These are phyloP conservation scores for Pygmarrhopalites habei DNA, from an alignment of 1,140 invertebrate species.

Conservation along the genomic window DNA sequence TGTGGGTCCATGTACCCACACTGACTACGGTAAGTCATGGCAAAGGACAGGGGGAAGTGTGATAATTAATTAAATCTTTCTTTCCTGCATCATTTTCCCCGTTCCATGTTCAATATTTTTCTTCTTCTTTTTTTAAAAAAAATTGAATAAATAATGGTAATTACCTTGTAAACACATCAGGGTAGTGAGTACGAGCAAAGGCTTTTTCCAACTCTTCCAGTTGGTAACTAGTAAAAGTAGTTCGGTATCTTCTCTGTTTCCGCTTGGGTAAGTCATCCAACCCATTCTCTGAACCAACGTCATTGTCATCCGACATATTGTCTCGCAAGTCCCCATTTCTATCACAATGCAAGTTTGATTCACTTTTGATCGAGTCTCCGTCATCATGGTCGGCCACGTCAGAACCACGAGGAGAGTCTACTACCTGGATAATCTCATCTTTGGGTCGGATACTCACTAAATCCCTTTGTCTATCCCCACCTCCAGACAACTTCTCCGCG, in stretches of 20 bases:
- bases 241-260: constrained; percentile 84
- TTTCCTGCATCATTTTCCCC: too few species aligned
- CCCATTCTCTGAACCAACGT: constrained; percentile 61
- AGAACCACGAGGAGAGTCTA: constrained; percentile 25
- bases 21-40: too few species aligned
- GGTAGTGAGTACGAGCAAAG: constrained; percentile 79
- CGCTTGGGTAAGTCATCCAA: constrained; percentile 78
- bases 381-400: constrained; percentile 21
- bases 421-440: constrained; percentile 23
- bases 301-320: constrained; percentile 51
- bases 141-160: constrained; percentile 27
- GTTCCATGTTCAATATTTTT: too few species aligned
- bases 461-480: background rate
- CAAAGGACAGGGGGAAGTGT: too few species aligned
- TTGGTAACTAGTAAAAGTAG: constrained; percentile 91
- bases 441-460: background rate
- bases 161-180: constrained; percentile 95
- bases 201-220: constrained; percentile 87
- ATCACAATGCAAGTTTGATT: constrained; percentile 15
- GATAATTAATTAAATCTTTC: too few species aligned
- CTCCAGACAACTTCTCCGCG: constrained; percentile 1
- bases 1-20: too few species aligned
- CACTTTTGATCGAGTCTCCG: constrained; percentile 20
- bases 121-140: too few species aligned
- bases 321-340: constrained; percentile 33